phyloP scores from a whole-genome alignment of 2,797 vertebrate species.

The Ispidina lecontei region DNA sequence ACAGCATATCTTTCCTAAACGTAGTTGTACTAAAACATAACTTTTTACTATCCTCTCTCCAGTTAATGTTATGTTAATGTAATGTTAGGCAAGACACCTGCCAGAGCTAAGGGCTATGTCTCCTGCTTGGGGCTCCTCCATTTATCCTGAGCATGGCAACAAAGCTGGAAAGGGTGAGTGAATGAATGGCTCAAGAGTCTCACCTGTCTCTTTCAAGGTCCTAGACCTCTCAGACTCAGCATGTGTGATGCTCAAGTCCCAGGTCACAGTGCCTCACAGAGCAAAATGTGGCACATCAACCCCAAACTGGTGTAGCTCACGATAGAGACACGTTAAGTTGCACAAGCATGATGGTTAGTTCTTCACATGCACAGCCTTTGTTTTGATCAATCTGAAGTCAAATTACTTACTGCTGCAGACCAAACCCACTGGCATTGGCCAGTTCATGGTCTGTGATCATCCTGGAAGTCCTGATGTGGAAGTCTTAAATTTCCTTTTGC shows the following conservation, averaged over 20 bases:
- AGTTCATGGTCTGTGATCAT: background rate
- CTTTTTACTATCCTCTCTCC: background rate
- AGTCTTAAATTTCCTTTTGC: background rate
- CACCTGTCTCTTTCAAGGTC: background rate
- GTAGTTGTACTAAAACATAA: background rate
- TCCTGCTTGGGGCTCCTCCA: background rate
- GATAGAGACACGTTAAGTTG: background rate
- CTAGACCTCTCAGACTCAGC: background rate
- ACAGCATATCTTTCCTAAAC: rapidly evolving
- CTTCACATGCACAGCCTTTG: background rate
- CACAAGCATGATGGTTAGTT: background rate
- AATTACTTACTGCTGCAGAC: background rate
- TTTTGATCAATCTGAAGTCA: background rate
- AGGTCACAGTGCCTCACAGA: background rate
- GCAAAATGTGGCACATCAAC: background rate
- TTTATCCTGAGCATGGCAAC: background rate
- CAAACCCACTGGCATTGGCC: background rate
- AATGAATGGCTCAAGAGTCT: background rate
- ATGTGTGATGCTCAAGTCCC: background rate
- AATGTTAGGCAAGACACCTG: background rate
- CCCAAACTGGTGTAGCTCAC: background rate
- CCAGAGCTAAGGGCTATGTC: background rate
- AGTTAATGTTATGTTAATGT: background rate
- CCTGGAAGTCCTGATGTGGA: background rate
- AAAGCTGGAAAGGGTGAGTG: background rate